phyloP scores from a whole-genome alignment of 2,797 vertebrate genomes.

The Emydoidea blandingii region DNA sequence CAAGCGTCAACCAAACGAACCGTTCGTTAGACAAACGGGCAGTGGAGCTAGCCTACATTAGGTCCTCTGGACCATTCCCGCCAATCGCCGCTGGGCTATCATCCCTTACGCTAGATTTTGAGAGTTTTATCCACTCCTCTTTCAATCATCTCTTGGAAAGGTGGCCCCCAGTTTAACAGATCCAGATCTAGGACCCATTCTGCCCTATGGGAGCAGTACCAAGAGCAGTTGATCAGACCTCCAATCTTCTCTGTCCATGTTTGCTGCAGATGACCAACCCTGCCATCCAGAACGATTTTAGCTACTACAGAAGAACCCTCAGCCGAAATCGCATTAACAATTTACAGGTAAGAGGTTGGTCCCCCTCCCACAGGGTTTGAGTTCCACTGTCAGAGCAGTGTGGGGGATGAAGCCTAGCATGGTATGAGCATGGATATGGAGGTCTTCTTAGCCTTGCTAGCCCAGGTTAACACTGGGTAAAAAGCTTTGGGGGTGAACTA shows the following conservation, averaged over 20 bases:
- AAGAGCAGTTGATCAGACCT: not conserved
- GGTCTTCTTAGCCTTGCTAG: no score
- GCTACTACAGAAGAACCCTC: constrained; percentile 94
- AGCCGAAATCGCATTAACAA: constrained; percentile 93
- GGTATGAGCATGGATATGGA: no score
- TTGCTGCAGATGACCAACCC: constrained; percentile 90
- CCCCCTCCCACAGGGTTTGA: fast-evolving
- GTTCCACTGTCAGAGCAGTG: not conserved
- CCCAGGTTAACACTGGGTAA: not conserved
- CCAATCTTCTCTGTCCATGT: not conserved
- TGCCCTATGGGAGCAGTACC: not conserved
- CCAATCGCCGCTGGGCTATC: not conserved
- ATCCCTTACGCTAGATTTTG: not conserved
- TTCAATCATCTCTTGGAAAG: not conserved
- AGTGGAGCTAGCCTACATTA: not conserved
- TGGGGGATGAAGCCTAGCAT: not conserved
- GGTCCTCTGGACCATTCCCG: not conserved
- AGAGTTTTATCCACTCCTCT: not conserved
- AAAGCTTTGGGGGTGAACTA: not conserved
- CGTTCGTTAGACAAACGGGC: not conserved
- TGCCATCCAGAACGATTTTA: constrained; percentile 95
- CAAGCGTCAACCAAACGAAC: not conserved
- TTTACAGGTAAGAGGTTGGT: constrained; percentile 83
- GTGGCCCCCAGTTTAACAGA: not conserved
- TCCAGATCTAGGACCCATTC: not conserved